Evolutionary conservation across 2,797 vertebrate genomes (phyloP).

Genomic region (Coilia nasus): DNA sequence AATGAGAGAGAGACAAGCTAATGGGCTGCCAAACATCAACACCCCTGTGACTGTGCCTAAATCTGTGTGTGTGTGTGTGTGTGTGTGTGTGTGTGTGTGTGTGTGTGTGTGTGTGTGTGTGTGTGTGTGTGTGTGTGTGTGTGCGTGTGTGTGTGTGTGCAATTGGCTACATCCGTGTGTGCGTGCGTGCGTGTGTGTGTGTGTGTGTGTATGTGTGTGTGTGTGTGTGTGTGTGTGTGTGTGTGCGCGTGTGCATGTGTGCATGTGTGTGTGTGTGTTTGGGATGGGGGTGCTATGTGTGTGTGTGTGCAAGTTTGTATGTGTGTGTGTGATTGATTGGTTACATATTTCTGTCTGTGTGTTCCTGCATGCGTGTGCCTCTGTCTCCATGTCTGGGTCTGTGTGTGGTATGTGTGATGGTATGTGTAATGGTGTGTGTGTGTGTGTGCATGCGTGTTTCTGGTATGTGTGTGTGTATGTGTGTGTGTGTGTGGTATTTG

Average conservation of each 20-base stretch:
- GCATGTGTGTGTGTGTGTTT: background rate
- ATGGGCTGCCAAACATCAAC: slow-evolving; percentile 20
- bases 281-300: background rate
- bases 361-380: too few species aligned
- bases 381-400: too few species aligned
- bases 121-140: background rate
- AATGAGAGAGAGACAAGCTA: slow-evolving; percentile 22
- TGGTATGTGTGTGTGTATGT: too few species aligned
- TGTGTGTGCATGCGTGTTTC: too few species aligned
- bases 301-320: too few species aligned
- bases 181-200: too few species aligned
- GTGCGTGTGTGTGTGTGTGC: slow-evolving; percentile 24
- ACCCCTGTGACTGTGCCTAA: background rate
- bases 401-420: background rate
- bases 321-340: too few species aligned
- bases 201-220: background rate
- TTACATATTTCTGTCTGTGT: too few species aligned
- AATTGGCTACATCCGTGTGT: too few species aligned
- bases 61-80: slow-evolving; percentile 21
- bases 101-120: slow-evolving; percentile 41
- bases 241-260: too few species aligned
- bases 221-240: background rate
- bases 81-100: slow-evolving; percentile 45
- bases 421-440: background rate
- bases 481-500: slow-evolving; percentile 13